Conservation (phyloP, 2,113 vertebrate genomes). For the Scopus umbretta region DNA sequence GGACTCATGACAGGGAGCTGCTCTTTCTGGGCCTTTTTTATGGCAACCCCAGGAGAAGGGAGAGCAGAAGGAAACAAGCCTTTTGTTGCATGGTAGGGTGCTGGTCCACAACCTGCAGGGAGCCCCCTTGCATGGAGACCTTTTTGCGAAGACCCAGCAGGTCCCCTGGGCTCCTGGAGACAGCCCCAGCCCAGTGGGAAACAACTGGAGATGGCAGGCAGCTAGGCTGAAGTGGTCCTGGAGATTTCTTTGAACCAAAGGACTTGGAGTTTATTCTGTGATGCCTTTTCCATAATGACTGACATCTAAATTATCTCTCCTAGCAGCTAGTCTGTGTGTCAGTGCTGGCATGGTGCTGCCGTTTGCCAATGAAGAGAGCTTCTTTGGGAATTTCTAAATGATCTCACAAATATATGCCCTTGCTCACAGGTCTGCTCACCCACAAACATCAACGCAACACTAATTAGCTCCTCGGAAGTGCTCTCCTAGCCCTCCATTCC, state of each 20-base stretch:
- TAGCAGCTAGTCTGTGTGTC: background rate
- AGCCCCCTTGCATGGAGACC: accelerated
- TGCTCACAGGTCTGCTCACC: background rate
- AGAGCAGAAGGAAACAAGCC: background rate
- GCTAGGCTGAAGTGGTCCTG: background rate
- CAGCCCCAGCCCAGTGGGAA: background rate
- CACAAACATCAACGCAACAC: background rate
- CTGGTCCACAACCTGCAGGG: background rate
- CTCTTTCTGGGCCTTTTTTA: background rate
- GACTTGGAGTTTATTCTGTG: background rate
- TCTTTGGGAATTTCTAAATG: background rate
- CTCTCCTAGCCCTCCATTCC: background rate
- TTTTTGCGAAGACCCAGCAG: background rate
- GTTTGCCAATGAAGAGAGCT: background rate
- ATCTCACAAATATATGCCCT: background rate
- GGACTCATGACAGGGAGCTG: background rate
- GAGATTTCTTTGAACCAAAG: background rate
- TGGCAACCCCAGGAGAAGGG: background rate
- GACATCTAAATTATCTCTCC: background rate
- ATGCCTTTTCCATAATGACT: background rate
- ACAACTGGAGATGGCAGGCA: background rate
- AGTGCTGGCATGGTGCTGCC: background rate
- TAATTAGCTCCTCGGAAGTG: background rate
- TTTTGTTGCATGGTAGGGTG: background rate
- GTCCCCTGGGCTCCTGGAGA: background rate